These are phyloP conservation scores for Ladona fulva DNA, from an alignment of 1,140 invertebrate genomes.

Conservation along the genomic window DNA sequence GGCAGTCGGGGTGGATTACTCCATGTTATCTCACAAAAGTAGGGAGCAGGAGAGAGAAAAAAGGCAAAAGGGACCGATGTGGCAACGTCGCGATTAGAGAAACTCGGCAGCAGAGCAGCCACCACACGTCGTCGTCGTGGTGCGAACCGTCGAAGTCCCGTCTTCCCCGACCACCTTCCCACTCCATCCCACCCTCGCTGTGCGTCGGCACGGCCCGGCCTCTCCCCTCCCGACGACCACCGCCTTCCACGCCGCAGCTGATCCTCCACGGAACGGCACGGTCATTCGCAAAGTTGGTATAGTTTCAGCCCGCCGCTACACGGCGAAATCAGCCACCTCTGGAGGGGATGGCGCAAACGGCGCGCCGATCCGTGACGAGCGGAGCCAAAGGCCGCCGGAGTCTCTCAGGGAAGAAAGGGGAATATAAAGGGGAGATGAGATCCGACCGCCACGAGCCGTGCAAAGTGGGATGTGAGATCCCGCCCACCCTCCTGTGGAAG, in stretches of 20 bases:
- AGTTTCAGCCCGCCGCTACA: constrained; percentile 32
- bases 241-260: constrained; percentile 4
- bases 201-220: constrained; percentile 24
- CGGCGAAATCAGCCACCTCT: too few relatives aligned
- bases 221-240: constrained; percentile 10
- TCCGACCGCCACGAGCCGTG: constrained; percentile 30
- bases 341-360: constrained; percentile 29
- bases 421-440: constrained; percentile 25
- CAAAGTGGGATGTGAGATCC: constrained; percentile 13
- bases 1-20: not conserved
- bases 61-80: constrained; percentile 30
- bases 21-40: not conserved
- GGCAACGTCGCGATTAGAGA: constrained; percentile 47
- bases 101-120: constrained; percentile 27
- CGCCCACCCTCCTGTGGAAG: constrained; percentile 25
- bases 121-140: constrained; percentile 24
- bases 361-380: constrained; percentile 43
- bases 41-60: constrained; percentile 14
- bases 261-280: constrained; percentile 17
- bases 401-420: constrained; percentile 34
- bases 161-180: constrained; percentile 11
- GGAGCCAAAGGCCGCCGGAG: constrained; percentile 34
- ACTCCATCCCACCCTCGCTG: constrained; percentile 27
- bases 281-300: constrained; percentile 1
- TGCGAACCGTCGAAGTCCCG: too few relatives aligned